Evolutionary conservation across 1,140 invertebrate genomes (phyloP), one percentile per base, ranked within the genome.

Genomic region (Drosophila takahashii): DNA sequence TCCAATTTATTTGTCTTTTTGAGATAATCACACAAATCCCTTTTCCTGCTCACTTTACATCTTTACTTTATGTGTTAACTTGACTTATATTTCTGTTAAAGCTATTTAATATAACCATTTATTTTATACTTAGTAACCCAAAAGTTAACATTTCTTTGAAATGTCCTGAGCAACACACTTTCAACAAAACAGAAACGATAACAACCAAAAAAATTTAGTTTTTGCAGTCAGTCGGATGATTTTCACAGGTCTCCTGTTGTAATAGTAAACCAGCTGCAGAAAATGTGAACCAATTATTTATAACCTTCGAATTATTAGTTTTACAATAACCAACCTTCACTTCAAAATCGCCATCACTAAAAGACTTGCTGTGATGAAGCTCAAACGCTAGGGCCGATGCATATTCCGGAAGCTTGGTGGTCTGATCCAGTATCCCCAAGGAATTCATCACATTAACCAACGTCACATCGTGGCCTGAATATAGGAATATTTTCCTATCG

Each of bases 391-490:
- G 59, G 13, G 94, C 94, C 1, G 95, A 94, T 1, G 95, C 95
- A 91, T 95, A 96, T 41, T 95, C 94, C 0, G 96, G 96, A 79
- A 95, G 94, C 10, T 95, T 85, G 15, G 90, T 59, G 13, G 93
- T 92, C 69, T 94, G 92, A 61, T 95, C 93, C 0, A 93, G 90
- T 64, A 95, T 95, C 7, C 95, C 95, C 74, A 97, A 93, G 0
- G 95, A 93, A 61, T 95, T 93, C 92, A 96, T 93, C 6, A 95
- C 77, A 77, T 94, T 95, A 0, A 96, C 95, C n/a, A 96, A 81
- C 0, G 95, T 96, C 2, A 96, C 92, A 87, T 97, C 96, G 83
- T 97, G 96, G 0, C 93, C 96, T 0, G 96, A 94, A 91, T 96
- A 96, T 9, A 95, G 84, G 77, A 94, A 93, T 54, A 95, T 92